phyloP scores from a whole-genome alignment of 2,888 invertebrate genomes.

The Spatulosminthurus flaviceps region DNA sequence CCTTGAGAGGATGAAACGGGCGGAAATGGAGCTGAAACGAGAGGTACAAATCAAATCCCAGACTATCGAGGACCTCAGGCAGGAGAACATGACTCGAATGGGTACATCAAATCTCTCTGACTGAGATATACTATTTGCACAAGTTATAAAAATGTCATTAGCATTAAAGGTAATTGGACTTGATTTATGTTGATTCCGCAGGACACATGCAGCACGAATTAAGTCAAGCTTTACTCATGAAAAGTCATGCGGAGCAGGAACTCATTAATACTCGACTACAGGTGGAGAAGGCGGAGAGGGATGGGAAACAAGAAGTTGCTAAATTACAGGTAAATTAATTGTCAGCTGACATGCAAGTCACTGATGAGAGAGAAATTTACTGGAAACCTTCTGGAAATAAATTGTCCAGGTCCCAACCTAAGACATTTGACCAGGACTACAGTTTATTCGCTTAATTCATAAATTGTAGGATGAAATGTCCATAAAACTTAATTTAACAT shows the following conservation, averaged over 20 bases:
- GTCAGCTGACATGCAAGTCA: background rate
- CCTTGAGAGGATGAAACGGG: constrained; percentile 79
- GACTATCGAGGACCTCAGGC: constrained; percentile 80
- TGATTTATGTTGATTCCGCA: constrained; percentile 64
- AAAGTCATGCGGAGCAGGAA: constrained; percentile 82
- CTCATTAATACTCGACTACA: constrained; percentile 74
- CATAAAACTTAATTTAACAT: too few relatives aligned
- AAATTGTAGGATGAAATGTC: too few relatives aligned
- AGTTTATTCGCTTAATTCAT: too few relatives aligned
- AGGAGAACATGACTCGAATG: constrained; percentile 80
- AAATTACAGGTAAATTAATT: constrained; percentile 70
- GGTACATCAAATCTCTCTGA: constrained; percentile 65
- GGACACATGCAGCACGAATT: constrained; percentile 80
- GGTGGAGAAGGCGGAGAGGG: constrained; percentile 78
- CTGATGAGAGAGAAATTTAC: background rate
- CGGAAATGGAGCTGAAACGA: constrained; percentile 79
- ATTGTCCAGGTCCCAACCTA: too few relatives aligned
- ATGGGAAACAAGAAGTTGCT: constrained; percentile 78
- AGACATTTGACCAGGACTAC: too few relatives aligned
- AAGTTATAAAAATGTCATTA: background rate
- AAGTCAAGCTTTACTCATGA: constrained; percentile 79
- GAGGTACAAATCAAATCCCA: constrained; percentile 79
- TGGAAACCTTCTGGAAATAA: too few relatives aligned
- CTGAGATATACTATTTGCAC: constrained; percentile 33
- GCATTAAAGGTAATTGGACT: background rate